These are phyloP conservation scores for Ammospiza maritima DNA, from an alignment of 2,797 vertebrate genomes.

Conservation along the genomic window DNA sequence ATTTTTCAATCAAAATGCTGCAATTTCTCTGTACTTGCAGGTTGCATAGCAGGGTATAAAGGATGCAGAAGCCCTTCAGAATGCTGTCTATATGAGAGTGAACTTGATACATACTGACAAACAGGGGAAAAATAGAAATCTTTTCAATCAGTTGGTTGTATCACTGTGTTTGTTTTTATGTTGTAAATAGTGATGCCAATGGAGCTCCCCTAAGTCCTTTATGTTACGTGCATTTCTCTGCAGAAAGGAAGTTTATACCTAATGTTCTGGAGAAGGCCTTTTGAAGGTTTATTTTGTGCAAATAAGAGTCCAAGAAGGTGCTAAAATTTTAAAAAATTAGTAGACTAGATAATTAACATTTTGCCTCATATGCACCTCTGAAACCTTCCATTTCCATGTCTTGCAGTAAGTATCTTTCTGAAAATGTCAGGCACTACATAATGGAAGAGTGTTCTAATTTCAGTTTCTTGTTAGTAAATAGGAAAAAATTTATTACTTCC, in stretches of 20 bases:
- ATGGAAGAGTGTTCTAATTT: conserved; percentile 41
- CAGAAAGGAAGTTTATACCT: not conserved
- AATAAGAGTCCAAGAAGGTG: conserved; percentile 11
- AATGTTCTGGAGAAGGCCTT: conserved; percentile 2
- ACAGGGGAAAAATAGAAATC: not conserved
- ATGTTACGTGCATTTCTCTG: not conserved
- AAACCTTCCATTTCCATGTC: conserved; percentile 27
- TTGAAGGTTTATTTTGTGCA: conserved; percentile 31
- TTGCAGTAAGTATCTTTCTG: conserved; percentile 15
- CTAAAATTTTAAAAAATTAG: conserved; percentile 36
- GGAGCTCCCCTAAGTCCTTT: not conserved
- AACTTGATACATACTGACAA: not conserved
- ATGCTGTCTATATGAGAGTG: not conserved
- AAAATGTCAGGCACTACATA: conserved; percentile 47
- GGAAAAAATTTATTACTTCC: not conserved
- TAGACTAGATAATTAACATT: conserved; percentile 48
- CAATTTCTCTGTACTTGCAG: not conserved
- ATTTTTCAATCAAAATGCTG: not conserved
- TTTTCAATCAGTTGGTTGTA: not conserved
- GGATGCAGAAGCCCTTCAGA: not conserved
- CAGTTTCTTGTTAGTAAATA: conserved; percentile 27
- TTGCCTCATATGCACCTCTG: conserved; percentile 28
- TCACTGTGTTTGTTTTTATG: not conserved
- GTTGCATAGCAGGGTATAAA: not conserved
- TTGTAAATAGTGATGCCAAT: not conserved